Evolutionary conservation across 2,888 invertebrate species (phyloP).

Genomic region (Plagodis pulveraria): DNA sequence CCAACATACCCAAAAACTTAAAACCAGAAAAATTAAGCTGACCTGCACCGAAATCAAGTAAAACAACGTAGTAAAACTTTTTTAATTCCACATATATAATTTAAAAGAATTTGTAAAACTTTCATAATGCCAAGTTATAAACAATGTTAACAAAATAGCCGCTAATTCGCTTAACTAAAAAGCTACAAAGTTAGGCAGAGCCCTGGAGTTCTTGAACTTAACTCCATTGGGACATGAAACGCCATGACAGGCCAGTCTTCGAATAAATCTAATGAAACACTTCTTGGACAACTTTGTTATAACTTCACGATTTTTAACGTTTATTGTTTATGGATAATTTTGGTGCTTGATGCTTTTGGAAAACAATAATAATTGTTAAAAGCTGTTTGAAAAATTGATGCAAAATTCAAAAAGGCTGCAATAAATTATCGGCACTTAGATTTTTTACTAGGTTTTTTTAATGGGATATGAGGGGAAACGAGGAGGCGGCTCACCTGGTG

Average conservation of each 20-base stretch:
- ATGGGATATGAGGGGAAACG: too few relatives aligned
- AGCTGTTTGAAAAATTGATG: too few relatives aligned
- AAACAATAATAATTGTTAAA: not conserved
- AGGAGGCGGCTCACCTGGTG: too few relatives aligned
- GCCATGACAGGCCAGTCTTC: constrained; percentile 31
- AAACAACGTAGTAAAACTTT: not conserved
- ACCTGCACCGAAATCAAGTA: not conserved
- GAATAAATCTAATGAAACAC: constrained; percentile 42
- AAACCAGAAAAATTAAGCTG: too few relatives aligned
- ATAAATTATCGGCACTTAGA: too few relatives aligned
- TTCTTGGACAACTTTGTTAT: constrained; percentile 19
- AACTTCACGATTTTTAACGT: not conserved
- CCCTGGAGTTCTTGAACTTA: constrained; percentile 44
- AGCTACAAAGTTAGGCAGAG: constrained; percentile 44
- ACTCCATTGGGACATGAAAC: constrained; percentile 38
- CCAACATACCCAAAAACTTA: too few relatives aligned
- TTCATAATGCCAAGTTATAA: constrained; percentile 8
- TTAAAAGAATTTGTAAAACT: constrained; percentile 2
- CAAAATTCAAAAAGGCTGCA: too few relatives aligned
- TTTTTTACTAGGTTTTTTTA: too few relatives aligned
- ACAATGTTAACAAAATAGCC: constrained; percentile 34
- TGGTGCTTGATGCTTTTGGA: not conserved
- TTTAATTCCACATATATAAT: not conserved
- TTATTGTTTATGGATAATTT: not conserved
- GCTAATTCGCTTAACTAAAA: constrained; percentile 39